Evolutionary conservation across 1,140 invertebrate genomes (phyloP).

Genomic region (Drosophila azteca): DNA sequence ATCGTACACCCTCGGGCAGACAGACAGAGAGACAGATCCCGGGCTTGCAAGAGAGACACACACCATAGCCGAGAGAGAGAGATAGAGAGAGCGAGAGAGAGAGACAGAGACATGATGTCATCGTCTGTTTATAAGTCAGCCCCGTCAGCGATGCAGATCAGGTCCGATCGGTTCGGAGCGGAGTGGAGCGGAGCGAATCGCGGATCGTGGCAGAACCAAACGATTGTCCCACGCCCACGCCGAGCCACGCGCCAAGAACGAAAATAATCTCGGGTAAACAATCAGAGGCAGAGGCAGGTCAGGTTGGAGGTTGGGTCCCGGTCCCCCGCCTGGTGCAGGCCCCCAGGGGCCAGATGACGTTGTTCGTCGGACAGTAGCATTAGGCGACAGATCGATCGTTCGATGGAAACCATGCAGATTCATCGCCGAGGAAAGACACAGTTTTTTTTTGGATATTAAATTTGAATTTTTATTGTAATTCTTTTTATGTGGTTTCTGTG

Average conservation of each 20-base stretch:
- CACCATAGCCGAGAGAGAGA: constrained; percentile 2
- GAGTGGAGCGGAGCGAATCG: constrained; percentile 22
- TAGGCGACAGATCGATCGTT: constrained; percentile 13
- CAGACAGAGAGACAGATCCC: constrained; percentile 12
- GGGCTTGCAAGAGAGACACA: constrained; percentile 41
- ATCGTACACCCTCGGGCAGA: constrained; percentile 7
- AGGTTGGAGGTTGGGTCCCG: constrained; percentile 21
- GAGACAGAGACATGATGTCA: constrained; percentile 64
- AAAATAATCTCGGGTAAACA: constrained; percentile 9
- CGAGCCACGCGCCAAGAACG: constrained; percentile 72
- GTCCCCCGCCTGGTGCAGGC: background rate
- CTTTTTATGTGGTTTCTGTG: constrained; percentile 19
- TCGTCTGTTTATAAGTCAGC: constrained; percentile 66
- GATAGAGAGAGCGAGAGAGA: constrained; percentile 8
- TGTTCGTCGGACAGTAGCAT: background rate
- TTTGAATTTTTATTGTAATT: constrained; percentile 45
- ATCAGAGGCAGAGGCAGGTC: constrained; percentile 26
- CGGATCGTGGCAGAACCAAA: constrained; percentile 22
- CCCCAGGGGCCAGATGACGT: constrained; percentile 5
- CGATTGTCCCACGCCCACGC: constrained; percentile 74
- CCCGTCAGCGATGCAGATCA: constrained; percentile 56
- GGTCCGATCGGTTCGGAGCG: constrained; percentile 26
- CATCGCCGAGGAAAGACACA: constrained; percentile 12
- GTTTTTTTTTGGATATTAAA: constrained; percentile 34
- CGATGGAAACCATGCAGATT: background rate